Base-by-base conservation (phyloP, 92 coral and sea anemone species). In the Phenganax subtilis region DNA sequence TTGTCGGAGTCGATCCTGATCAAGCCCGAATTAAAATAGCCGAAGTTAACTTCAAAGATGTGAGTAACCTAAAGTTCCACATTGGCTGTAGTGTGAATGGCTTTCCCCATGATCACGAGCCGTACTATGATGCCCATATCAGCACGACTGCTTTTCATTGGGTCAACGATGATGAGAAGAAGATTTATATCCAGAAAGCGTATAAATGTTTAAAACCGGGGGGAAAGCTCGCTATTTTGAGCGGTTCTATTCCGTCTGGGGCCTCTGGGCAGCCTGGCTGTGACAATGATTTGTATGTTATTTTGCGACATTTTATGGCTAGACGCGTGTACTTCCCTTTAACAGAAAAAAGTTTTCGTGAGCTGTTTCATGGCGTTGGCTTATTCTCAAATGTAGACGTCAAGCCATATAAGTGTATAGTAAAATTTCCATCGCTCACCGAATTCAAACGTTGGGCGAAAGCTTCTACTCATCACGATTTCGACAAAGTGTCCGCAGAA, bases 41-140 rank as follows among this genome's bases (percentile, higher is more conserved):
- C 6, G 2, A 25, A 0, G 72, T 10, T 0, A 66, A 66, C 10
- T 66, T 27, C 27, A 66, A 66, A 30, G 72, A 66, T 6, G 1
- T 27, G 7, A 14, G 51, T 30, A 12, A 66, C 16, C 72, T 66
- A 27, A 44, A 66, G 52, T 66, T 66, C 52, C 47, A 66, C 10
- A 51, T 9, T 66, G 72, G 72, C 37, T 0, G 8, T 15, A 66
- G 72, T 30, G 51, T 25, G 0, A 30, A 0, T 27, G 72, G 72
- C 10, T 66, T 66, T 66, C 72, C 72, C 10, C 72, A 66, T 51
- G 72, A 66, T 66, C 2, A 66, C 31, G 72, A 66, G 72, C 72
- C 72, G 1, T 66, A 66, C 20, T 66, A 66, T 51, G 72, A 66
- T 17, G 10, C 16, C 9, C 72, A 66, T 17, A 2, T 66, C 0